A percentile compares a stretch with the other conserved stretches of the same genome.
Evolutionary conservation across 2,113 vertebrate genomes (phyloP).

Genomic region (Uropsilus gracilis): DNA sequence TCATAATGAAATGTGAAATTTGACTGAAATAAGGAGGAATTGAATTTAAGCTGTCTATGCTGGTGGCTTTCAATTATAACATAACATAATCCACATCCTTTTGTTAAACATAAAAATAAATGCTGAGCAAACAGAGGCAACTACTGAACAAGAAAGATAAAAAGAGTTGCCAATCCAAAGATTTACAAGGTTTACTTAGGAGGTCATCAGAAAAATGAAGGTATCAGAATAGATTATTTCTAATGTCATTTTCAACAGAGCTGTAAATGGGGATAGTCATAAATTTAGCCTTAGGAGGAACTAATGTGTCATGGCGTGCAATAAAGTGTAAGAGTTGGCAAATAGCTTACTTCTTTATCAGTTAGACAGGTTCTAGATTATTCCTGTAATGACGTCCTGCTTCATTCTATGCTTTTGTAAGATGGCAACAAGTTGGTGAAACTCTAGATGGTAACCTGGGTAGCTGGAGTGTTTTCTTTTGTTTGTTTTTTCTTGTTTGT

Average conservation of each 20-base stretch:
- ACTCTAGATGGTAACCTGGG: not conserved
- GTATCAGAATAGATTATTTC: not conserved
- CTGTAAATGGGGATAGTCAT: not conserved
- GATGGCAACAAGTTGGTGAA: not conserved
- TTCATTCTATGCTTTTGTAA: not conserved
- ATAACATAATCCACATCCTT: constrained; percentile 65
- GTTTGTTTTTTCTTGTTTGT: no score
- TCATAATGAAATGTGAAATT: constrained; percentile 82
- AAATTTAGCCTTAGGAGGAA: not conserved
- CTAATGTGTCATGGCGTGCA: not conserved
- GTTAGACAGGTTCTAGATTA: not conserved
- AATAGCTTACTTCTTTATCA: not conserved
- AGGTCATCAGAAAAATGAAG: constrained; percentile 34
- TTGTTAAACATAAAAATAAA: constrained; percentile 79
- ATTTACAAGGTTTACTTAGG: constrained; percentile 46
- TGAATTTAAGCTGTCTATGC: constrained; percentile 63
- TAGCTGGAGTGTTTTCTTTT: not conserved
- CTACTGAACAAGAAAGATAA: constrained; percentile 43
- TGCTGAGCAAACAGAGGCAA: constrained; percentile 73
- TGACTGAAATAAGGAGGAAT: constrained; percentile 80
- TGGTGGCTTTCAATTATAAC: constrained; percentile 76
- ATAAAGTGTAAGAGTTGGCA: not conserved
- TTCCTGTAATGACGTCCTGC: not conserved
- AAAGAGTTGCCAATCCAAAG: constrained; percentile 44
- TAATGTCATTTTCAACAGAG: not conserved